Percentiles rank a stretch among this genome's conserved stretches.
Conservation (phyloP, 2,113 vertebrate species). For the Pavo muticus region DNA sequence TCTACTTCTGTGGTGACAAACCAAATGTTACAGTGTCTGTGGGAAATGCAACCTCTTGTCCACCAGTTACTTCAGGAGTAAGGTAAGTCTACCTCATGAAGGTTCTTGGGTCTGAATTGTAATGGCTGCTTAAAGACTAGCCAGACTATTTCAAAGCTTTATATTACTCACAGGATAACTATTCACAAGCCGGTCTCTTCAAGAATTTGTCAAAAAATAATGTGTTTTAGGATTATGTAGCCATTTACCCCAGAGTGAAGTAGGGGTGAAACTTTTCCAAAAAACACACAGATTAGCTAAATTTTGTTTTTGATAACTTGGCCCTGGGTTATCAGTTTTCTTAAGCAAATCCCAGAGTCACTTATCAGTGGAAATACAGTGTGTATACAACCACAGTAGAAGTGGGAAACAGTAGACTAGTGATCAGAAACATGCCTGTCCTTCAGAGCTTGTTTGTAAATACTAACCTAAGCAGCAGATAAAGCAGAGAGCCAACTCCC, state of each 20-base stretch:
- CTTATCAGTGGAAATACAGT: background rate
- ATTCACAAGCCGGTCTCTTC: background rate
- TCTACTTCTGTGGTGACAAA: slow-evolving; percentile 62
- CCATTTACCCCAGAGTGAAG: background rate
- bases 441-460: background rate
- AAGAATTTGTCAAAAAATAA: background rate
- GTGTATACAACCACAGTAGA: background rate
- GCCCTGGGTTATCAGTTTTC: background rate
- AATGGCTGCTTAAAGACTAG: background rate
- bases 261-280: background rate
- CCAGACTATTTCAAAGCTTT: background rate
- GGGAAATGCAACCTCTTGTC: background rate
- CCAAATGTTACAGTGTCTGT: background rate
- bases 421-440: background rate
- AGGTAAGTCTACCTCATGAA: slow-evolving; percentile 43
- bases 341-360: background rate
- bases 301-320: background rate
- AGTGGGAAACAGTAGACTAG: background rate
- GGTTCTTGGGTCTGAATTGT: background rate
- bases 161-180: background rate
- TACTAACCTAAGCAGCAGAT: background rate
- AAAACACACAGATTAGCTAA: background rate
- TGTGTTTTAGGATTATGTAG: background rate
- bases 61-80: background rate
- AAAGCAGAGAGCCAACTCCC: background rate